Evolutionary conservation across 2,113 vertebrate species (phyloP).

Genomic region (Chloropsis cyanopogon): DNA sequence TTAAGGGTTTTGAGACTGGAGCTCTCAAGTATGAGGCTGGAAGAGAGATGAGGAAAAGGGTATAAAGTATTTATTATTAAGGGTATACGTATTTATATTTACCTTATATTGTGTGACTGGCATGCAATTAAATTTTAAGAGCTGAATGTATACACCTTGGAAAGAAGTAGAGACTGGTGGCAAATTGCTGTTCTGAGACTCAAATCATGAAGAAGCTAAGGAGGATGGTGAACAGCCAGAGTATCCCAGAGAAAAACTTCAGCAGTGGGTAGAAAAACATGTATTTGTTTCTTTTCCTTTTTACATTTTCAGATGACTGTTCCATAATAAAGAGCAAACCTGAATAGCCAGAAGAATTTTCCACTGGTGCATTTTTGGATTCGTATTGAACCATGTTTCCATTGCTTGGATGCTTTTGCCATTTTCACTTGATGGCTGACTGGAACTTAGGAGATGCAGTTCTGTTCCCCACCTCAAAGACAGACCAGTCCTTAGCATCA

Average conservation of each 20-base stretch:
- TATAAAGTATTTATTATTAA: not conserved
- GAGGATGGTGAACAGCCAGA: not conserved
- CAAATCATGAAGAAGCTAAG: not conserved
- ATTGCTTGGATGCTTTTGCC: not conserved
- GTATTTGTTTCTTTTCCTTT: not conserved
- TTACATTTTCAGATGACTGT: not conserved
- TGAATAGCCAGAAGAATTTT: not conserved
- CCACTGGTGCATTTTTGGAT: not conserved
- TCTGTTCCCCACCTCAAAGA: not conserved
- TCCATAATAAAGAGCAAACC: not conserved
- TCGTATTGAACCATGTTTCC: not conserved
- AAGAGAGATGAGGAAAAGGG: not conserved
- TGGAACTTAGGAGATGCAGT: rapidly evolving
- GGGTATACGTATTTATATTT: not conserved
- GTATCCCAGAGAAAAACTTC: not conserved
- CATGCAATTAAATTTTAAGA: not conserved
- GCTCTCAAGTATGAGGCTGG: not conserved
- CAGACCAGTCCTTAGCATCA: not conserved
- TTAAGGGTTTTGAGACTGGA: not conserved
- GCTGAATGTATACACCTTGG: not conserved
- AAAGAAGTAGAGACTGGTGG: not conserved
- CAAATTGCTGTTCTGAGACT: not conserved
- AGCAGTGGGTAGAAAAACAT: not conserved
- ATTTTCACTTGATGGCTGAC: not conserved
- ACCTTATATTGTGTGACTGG: not conserved